Conservation (phyloP, 2,888 invertebrate genomes). For the Oscheius sp. region DNA sequence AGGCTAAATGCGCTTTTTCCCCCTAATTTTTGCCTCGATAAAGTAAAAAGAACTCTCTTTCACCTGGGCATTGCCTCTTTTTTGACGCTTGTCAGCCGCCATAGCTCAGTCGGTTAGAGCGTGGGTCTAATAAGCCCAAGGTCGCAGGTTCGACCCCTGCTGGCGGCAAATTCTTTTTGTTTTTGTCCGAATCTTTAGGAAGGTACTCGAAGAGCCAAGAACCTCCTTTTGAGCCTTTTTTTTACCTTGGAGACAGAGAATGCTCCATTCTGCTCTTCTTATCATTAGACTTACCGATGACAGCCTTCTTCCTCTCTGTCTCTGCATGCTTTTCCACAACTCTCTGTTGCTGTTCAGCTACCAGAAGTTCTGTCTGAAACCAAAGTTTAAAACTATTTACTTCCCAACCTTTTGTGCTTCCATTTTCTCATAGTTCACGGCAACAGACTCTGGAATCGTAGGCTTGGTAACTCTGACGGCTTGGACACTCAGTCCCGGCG, state of each 20-base stretch:
- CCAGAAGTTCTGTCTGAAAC: slow-evolving; percentile 13
- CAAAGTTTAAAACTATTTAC: background rate
- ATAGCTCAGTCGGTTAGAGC: slow-evolving; percentile 74
- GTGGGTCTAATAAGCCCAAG: slow-evolving; percentile 74
- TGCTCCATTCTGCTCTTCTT: no score
- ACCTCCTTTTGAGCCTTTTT: no score
- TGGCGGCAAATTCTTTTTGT: slow-evolving; percentile 62
- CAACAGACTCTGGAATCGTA: slow-evolving; percentile 88
- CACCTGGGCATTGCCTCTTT: no score
- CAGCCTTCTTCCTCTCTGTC: slow-evolving; percentile 29
- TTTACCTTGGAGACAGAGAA: no score
- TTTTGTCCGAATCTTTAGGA: no score
- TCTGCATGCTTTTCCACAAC: slow-evolving; percentile 19
- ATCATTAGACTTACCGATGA: background rate
- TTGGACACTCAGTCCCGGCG: slow-evolving; percentile 85
- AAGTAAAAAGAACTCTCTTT: no score
- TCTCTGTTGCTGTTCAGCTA: slow-evolving; percentile 12
- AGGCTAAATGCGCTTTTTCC: background rate
- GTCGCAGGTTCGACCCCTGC: slow-evolving; percentile 73
- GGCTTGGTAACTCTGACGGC: slow-evolving; percentile 91
- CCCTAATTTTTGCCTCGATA: no score
- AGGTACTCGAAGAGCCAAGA: no score
- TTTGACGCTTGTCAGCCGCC: slow-evolving; percentile 46
- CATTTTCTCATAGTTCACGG: slow-evolving; percentile 86
- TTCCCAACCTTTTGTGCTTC: slow-evolving; percentile 82